These are phyloP conservation scores for Paramuricea clavata DNA, from an alignment of 92 coral and sea anemone species.

Conservation along the genomic window DNA sequence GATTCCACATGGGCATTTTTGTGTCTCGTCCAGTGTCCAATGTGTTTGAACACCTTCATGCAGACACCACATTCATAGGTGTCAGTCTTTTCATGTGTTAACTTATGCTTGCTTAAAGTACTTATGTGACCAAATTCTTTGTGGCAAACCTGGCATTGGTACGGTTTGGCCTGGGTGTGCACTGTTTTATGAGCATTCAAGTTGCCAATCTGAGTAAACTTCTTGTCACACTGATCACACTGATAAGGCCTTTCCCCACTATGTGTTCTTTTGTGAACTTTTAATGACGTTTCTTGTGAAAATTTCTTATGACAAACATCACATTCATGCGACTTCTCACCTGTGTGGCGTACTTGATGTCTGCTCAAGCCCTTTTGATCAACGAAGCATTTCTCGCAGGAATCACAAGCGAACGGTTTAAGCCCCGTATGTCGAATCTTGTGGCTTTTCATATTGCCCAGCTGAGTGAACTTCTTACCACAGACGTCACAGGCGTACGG, in stretches of 20 bases:
- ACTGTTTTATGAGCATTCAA: slow-evolving; percentile 21
- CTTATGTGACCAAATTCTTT: neutral
- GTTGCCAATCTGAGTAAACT: slow-evolving; percentile 7
- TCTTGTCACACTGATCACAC: neutral
- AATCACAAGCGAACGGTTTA: neutral
- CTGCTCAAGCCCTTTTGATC: neutral
- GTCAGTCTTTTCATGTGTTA: neutral
- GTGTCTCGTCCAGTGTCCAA: slow-evolving; percentile 22
- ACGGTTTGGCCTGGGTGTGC: neutral
- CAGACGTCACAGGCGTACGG: neutral
- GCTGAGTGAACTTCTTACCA: neutral
- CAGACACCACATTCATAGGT: neutral
- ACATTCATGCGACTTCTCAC: neutral
- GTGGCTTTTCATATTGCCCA: slow-evolving; percentile 15
- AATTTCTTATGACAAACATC: slow-evolving; percentile 4
- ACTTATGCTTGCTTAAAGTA: slow-evolving; percentile 8
- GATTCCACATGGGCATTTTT: neutral
- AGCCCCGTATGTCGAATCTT: neutral
- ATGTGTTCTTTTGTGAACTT: slow-evolving; percentile 3
- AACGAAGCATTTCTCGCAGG: neutral
- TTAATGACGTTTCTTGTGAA: neutral
- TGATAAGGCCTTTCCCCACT: slow-evolving; percentile 4
- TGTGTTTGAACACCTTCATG: neutral
- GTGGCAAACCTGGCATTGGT: neutral
- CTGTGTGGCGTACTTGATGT: neutral